Evolutionary conservation across 2,797 vertebrate species (phyloP).

Genomic region (Scolopax bukidnonensis): DNA sequence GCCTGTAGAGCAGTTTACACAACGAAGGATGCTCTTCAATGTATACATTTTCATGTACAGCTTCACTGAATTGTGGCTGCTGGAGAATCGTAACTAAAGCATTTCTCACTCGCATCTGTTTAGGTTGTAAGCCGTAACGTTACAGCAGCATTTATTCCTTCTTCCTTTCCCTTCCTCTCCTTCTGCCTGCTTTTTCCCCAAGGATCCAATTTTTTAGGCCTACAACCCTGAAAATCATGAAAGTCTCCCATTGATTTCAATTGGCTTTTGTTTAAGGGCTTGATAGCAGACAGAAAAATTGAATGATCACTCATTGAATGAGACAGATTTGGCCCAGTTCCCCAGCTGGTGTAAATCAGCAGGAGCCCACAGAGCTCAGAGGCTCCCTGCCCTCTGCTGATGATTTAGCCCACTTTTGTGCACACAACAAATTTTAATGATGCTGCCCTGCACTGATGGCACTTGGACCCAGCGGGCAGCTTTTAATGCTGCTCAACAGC

Average conservation of each 20-base stretch:
- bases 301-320: conserved; percentile 50
- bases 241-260: conserved; percentile 62
- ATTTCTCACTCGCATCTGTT: conserved; percentile 41
- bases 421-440: conserved; percentile 9
- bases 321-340: conserved; percentile 48
- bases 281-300: conserved; percentile 51
- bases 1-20: neutral
- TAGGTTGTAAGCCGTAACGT: conserved; percentile 24
- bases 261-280: conserved; percentile 61
- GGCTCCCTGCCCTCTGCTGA: conserved; percentile 29
- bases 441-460: neutral
- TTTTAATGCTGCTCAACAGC: neutral
- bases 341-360: conserved; percentile 48
- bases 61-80: conserved; percentile 16
- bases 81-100: conserved; percentile 42
- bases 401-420: neutral
- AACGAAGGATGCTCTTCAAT: neutral
- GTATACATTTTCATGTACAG: neutral
- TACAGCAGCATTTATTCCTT: conserved; percentile 34
- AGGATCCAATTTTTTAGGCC: conserved; percentile 54
- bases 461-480: neutral
- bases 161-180: neutral
- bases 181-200: conserved; percentile 26
- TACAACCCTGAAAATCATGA: conserved; percentile 61
- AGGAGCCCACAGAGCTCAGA: neutral